Conservation (phyloP, 2,888 invertebrate species). For the Trypoxylon attenuatum region DNA sequence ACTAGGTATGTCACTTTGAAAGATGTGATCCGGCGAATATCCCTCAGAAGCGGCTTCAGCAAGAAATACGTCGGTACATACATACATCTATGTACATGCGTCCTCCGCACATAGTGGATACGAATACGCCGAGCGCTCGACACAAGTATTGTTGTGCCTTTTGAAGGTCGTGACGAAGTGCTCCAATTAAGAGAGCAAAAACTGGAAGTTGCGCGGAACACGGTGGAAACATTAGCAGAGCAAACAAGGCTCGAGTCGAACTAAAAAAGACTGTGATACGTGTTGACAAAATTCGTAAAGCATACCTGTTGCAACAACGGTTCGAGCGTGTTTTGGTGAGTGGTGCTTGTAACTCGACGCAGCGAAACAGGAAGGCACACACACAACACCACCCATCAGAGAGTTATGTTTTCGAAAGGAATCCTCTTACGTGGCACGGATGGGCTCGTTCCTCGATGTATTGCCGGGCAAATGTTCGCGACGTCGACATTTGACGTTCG, state of each 20-base stretch:
- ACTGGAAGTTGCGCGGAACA: background rate
- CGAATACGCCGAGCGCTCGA: no score
- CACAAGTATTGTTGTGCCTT: conserved; percentile 10
- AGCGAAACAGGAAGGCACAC: no score
- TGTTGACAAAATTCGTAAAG: background rate
- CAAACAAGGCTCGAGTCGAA: no score
- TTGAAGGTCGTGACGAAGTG: conserved; percentile 14
- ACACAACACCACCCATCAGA: conserved; percentile 39
- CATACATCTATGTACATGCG: background rate
- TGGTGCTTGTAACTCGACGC: no score
- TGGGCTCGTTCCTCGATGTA: conserved; percentile 21
- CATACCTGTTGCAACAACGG: background rate
- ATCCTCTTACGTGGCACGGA: conserved; percentile 42
- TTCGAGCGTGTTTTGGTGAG: no score
- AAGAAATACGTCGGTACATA: background rate
- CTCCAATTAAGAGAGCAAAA: background rate
- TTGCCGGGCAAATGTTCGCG: conserved; percentile 33
- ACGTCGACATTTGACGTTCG: conserved; percentile 47
- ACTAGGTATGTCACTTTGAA: conserved; percentile 26
- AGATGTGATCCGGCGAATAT: background rate
- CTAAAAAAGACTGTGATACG: background rate
- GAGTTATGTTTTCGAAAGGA: conserved; percentile 38
- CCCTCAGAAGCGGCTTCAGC: conserved; percentile 14
- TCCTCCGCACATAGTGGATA: no score
- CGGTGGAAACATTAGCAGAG: no score